A percentile compares a stretch with the other conserved stretches of the same genome.
phyloP scores from a whole-genome alignment of 2,113 vertebrate species.

The Canis aureus region DNA sequence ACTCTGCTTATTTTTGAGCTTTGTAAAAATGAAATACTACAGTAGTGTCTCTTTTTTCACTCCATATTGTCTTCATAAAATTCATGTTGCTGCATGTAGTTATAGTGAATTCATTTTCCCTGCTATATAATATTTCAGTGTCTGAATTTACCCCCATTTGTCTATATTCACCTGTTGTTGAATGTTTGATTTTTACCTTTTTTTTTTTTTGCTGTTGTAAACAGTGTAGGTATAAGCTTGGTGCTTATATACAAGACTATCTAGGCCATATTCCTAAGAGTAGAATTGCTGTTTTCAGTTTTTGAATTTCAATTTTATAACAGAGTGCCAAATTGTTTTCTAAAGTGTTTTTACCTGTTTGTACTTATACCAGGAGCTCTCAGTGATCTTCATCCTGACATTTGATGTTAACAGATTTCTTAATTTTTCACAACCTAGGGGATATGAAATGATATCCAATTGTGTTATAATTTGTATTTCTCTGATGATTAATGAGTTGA shows the following conservation, averaged over 20 bases:
- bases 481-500: not conserved
- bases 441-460: not conserved
- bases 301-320: not conserved
- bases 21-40: slow-evolving; percentile 33
- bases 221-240: not conserved
- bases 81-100: not conserved
- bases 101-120: slow-evolving; percentile 14
- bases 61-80: not conserved
- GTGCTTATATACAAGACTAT: not conserved
- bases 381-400: not conserved
- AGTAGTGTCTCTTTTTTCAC: not conserved
- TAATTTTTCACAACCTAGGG: not conserved
- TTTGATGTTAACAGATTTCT: not conserved
- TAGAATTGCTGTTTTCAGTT: not conserved
- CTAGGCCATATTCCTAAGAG: not conserved
- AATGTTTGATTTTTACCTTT: not conserved
- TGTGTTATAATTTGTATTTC: not conserved
- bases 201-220: slow-evolving; percentile 13
- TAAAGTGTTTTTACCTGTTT: not conserved
- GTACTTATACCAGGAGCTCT: not conserved
- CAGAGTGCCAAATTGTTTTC: not conserved
- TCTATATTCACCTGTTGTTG: not conserved
- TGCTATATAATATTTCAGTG: not conserved
- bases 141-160: not conserved
- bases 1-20: not conserved